Evolutionary conservation across 92 coral and sea anemone species (phyloP).

Genomic region (Siderastrea siderea): DNA sequence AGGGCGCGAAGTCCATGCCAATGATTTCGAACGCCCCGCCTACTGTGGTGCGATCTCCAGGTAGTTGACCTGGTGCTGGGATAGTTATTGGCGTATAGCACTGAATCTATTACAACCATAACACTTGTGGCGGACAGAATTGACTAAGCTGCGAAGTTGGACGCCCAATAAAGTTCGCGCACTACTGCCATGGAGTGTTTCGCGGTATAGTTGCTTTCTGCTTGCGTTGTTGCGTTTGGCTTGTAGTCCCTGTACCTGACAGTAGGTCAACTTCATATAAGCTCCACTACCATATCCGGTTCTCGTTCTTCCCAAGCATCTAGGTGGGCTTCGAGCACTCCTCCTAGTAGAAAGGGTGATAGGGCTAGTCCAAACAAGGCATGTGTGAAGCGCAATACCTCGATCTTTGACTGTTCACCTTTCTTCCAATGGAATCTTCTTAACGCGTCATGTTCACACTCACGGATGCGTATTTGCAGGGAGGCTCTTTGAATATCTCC

Average conservation of each 20-base stretch:
- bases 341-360: slow-evolving; percentile 31
- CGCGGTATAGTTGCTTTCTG: slow-evolving; percentile 28
- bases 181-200: slow-evolving; percentile 30
- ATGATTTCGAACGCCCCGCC: slow-evolving; percentile 44
- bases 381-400: slow-evolving; percentile 11
- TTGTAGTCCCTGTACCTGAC: background rate
- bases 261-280: slow-evolving; percentile 35
- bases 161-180: no score
- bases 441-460: slow-evolving; percentile 33
- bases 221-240: slow-evolving; percentile 12
- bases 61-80: slow-evolving; percentile 31
- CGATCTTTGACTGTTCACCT: background rate
- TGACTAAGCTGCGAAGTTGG: slow-evolving; percentile 17
- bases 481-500: slow-evolving; percentile 27
- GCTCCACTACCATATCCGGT: slow-evolving; percentile 8
- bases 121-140: background rate
- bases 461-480: slow-evolving; percentile 29
- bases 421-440: slow-evolving; percentile 25
- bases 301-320: slow-evolving; percentile 37
- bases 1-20: slow-evolving; percentile 23
- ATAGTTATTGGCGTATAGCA: background rate
- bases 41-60: slow-evolving; percentile 35
- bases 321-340: slow-evolving; percentile 25
- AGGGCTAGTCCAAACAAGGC: slow-evolving; percentile 44
- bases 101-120: slow-evolving; percentile 44